phyloP scores from a whole-genome alignment of 53 echinoderm and acorn worm genomes.

The Actinopyga echinites region DNA sequence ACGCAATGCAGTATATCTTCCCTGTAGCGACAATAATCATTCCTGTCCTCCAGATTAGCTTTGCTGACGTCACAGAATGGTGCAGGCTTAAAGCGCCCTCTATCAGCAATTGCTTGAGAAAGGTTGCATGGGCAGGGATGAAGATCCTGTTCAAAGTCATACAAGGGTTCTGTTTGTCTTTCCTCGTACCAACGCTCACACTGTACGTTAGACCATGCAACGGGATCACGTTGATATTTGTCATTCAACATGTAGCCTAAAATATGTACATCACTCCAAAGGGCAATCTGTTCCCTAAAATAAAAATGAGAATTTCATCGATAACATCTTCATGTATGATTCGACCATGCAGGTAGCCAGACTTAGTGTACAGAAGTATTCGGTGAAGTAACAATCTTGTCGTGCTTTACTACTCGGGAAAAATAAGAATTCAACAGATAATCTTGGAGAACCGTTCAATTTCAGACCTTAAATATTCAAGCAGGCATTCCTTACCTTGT shows the following conservation, averaged over 20 bases:
- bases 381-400: too few relatives aligned
- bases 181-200: slow-evolving; percentile 74
- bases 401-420: too few relatives aligned
- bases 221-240: slow-evolving; percentile 78
- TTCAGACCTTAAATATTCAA: too few relatives aligned
- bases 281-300: slow-evolving; percentile 61
- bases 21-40: slow-evolving; percentile 67
- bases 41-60: slow-evolving; percentile 56
- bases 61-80: slow-evolving; percentile 70
- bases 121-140: slow-evolving; percentile 80
- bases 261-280: slow-evolving; percentile 80
- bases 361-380: too few relatives aligned
- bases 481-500: too few relatives aligned
- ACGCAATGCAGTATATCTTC: slow-evolving; percentile 77
- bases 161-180: slow-evolving; percentile 43
- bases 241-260: slow-evolving; percentile 83
- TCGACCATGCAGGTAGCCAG: too few relatives aligned
- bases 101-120: slow-evolving; percentile 72
- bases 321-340: too few relatives aligned
- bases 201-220: slow-evolving; percentile 67
- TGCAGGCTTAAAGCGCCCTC: slow-evolving; percentile 76
- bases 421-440: too few relatives aligned
- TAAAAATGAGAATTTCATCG: background rate
- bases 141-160: slow-evolving; percentile 49
- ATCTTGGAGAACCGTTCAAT: too few relatives aligned